A percentile compares a stretch with the other conserved stretches of the same genome.
These are phyloP conservation scores for Melikaiella ostensackeni DNA, from an alignment of 2,888 invertebrate genomes.

Conservation along the genomic window DNA sequence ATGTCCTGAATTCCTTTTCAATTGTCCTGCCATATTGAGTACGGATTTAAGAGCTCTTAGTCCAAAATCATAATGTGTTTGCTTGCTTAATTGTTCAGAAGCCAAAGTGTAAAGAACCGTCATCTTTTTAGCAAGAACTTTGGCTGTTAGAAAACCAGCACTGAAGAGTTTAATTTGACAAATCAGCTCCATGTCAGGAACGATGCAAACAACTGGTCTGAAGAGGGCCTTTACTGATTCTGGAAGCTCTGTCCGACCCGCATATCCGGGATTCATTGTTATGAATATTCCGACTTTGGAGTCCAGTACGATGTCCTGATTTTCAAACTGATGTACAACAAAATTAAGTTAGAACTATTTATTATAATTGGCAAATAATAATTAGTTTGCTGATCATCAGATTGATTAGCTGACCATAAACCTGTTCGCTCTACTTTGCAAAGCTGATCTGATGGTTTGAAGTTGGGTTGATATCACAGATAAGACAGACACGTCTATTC, in stretches of 20 bases:
- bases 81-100: slow-evolving; percentile 92
- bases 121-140: slow-evolving; percentile 95
- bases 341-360: neutral
- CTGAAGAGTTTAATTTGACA: slow-evolving; percentile 95
- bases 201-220: slow-evolving; percentile 94
- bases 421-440: slow-evolving; percentile 85
- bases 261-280: slow-evolving; percentile 97
- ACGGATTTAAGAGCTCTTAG: slow-evolving; percentile 94
- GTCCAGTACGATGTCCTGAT: slow-evolving; percentile 89
- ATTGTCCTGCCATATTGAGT: slow-evolving; percentile 92
- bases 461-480: slow-evolving; percentile 96
- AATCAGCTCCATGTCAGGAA: slow-evolving; percentile 94
- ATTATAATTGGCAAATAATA: neutral
- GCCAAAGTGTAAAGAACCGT: slow-evolving; percentile 93
- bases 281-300: slow-evolving; percentile 94
- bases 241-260: slow-evolving; percentile 93
- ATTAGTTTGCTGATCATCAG: neutral
- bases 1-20: slow-evolving; percentile 88
- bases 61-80: slow-evolving; percentile 97
- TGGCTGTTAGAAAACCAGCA: slow-evolving; percentile 93
- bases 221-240: slow-evolving; percentile 95
- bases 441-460: slow-evolving; percentile 91
- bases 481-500: slow-evolving; percentile 94
- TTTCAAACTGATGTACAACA: slow-evolving; percentile 83
- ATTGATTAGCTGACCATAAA: slow-evolving; percentile 82